A percentile compares a stretch with the other conserved stretches of the same genome.
Conservation (phyloP, 2,797 vertebrate genomes). For the Myotis myotis region DNA sequence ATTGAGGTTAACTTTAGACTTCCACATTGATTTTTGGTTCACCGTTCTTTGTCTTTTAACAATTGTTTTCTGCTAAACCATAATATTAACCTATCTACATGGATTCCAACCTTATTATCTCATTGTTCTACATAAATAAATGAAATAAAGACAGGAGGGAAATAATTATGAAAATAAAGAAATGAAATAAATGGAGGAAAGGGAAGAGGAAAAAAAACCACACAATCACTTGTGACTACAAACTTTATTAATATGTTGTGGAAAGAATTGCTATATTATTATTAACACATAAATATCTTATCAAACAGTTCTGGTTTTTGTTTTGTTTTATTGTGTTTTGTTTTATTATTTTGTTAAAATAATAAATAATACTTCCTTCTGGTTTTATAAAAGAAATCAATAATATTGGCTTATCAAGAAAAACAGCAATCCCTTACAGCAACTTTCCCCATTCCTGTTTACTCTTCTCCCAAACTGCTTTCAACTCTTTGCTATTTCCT, state of each 20-base stretch:
- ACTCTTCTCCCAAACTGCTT: neutral
- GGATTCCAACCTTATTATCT: neutral
- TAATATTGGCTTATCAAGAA: neutral
- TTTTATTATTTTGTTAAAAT: neutral
- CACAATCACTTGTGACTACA: neutral
- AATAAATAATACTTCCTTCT: neutral
- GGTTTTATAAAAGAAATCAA: neutral
- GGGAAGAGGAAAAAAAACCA: fast-evolving
- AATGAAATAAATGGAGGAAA: neutral
- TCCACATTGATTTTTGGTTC: neutral
- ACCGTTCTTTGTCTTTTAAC: neutral
- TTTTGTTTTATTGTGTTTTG: no score
- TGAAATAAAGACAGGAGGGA: neutral
- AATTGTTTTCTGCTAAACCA: neutral
- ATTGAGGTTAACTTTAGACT: neutral
- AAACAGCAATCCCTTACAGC: neutral
- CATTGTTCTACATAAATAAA: neutral
- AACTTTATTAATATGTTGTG: neutral
- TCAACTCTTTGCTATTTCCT: neutral
- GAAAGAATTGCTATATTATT: neutral
- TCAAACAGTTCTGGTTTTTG: neutral
- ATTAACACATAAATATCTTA: neutral
- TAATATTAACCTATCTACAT: neutral
- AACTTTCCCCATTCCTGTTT: neutral
- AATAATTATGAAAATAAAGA: neutral